These are phyloP conservation scores for Penelope pileata DNA, from an alignment of 2,113 vertebrate species.

Conservation along the genomic window DNA sequence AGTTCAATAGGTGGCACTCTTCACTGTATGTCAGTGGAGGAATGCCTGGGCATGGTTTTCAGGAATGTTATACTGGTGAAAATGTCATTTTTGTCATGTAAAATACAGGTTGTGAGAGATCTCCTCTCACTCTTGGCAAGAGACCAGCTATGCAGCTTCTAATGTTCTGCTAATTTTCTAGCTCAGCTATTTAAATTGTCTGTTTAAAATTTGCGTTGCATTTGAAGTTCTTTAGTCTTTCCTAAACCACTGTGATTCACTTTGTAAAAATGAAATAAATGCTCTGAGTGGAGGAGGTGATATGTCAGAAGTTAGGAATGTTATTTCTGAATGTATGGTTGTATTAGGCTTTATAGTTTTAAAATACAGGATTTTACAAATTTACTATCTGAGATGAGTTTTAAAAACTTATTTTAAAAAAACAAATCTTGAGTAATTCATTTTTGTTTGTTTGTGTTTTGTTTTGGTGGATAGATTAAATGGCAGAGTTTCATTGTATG, in stretches of 20 bases:
- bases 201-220: not conserved
- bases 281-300: not conserved
- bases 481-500: not conserved
- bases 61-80: not conserved
- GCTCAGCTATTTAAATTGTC: not conserved
- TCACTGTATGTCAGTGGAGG: not conserved
- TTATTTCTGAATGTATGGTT: not conserved
- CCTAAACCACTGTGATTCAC: not conserved
- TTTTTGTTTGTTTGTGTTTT: not conserved
- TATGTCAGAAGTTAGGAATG: not conserved
- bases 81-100: not conserved
- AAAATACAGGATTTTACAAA: not conserved
- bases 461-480: not conserved
- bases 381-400: not conserved
- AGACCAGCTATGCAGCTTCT: not conserved
- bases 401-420: not conserved
- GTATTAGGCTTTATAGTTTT: not conserved
- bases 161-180: not conserved
- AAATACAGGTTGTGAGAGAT: not conserved
- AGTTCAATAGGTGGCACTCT: constrained; percentile 60
- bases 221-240: not conserved
- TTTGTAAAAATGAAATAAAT: not conserved
- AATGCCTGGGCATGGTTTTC: not conserved
- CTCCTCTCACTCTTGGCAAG: not conserved
- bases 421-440: not conserved